Evolutionary conservation across 2,797 vertebrate species (phyloP).

Genomic region (Spea hammondii): DNA sequence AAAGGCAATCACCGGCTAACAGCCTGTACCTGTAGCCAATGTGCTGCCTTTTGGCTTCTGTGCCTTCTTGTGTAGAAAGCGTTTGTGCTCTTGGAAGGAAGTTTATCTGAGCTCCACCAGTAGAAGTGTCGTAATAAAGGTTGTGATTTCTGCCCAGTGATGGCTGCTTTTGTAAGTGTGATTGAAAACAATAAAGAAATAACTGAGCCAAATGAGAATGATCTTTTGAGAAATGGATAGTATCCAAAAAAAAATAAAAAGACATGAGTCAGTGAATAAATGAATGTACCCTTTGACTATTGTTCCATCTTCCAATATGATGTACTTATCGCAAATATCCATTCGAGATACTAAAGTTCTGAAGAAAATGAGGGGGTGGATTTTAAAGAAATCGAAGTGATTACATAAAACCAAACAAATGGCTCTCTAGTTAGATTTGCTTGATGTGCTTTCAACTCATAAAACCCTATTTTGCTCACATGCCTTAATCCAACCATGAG

Average conservation of each 20-base stretch:
- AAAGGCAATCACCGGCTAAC: too few species aligned
- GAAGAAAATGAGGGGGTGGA: neutral
- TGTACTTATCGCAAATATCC: too few species aligned
- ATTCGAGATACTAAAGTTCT: neutral
- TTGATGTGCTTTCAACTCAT: conserved; percentile 18
- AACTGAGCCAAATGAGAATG: neutral
- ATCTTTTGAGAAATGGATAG: neutral
- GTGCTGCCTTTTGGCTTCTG: neutral
- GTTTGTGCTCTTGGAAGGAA: neutral
- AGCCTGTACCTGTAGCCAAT: too few species aligned
- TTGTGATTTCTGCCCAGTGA: neutral
- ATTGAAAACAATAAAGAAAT: neutral
- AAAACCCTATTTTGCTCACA: conserved; percentile 1
- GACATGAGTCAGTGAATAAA: neutral
- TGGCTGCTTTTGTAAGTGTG: neutral
- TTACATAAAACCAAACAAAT: conserved; percentile 6
- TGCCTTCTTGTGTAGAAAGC: neutral
- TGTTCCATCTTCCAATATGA: too few species aligned
- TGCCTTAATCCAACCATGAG: neutral
- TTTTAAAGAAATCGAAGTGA: neutral
- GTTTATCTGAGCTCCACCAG: neutral
- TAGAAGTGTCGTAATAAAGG: neutral
- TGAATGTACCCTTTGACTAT: too few species aligned
- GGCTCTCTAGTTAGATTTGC: conserved; percentile 12
- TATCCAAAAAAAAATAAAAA: neutral